These are phyloP conservation scores for Hippocampus abdominalis DNA, from an alignment of 2,113 vertebrate genomes.

Conservation along the genomic window DNA sequence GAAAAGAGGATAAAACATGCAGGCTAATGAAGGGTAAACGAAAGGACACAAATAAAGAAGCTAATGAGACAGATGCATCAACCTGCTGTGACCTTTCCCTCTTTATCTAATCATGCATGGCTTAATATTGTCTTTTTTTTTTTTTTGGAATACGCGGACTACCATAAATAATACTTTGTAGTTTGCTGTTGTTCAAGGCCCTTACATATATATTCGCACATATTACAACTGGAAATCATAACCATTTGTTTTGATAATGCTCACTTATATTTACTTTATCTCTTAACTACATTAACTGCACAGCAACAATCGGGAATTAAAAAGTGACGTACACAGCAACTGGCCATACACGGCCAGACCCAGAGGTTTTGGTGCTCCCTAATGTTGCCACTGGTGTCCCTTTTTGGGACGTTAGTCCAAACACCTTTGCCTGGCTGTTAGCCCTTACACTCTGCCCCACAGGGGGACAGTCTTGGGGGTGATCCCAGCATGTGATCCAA, in stretches of 20 bases:
- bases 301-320: slow-evolving; percentile 2
- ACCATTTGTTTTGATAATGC: slow-evolving; percentile 61
- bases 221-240: slow-evolving; percentile 54
- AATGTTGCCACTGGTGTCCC: too few species aligned
- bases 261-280: slow-evolving; percentile 41
- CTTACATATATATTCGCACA: slow-evolving; percentile 35
- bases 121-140: slow-evolving; percentile 64
- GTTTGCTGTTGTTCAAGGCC: slow-evolving; percentile 44
- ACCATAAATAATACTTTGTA: slow-evolving; percentile 63
- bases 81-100: slow-evolving; percentile 71
- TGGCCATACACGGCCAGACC: too few species aligned
- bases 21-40: slow-evolving; percentile 69
- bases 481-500: too few species aligned
- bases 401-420: too few species aligned
- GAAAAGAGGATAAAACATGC: slow-evolving; percentile 52
- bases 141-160: slow-evolving; percentile 65
- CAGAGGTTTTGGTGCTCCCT: too few species aligned
- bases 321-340: background rate
- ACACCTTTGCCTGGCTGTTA: too few species aligned
- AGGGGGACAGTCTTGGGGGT: too few species aligned
- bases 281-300: slow-evolving; percentile 30
- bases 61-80: slow-evolving; percentile 73
- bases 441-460: too few species aligned
- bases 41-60: slow-evolving; percentile 66
- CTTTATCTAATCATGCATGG: slow-evolving; percentile 68